These are phyloP conservation scores for Diplodus sargus DNA, from an alignment of 2,797 vertebrate species.

Conservation along the genomic window DNA sequence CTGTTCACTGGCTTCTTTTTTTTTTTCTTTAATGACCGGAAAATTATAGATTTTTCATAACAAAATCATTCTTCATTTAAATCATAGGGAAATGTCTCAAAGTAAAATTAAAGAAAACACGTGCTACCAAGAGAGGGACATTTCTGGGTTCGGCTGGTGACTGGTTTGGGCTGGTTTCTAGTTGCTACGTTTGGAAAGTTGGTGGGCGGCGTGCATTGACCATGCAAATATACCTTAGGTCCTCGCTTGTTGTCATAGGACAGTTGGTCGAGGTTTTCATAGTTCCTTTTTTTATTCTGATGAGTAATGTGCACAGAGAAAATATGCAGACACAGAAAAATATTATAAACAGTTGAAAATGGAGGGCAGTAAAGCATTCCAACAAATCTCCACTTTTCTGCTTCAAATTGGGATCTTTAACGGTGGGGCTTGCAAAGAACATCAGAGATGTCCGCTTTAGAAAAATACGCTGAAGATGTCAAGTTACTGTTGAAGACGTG, in stretches of 20 bases:
- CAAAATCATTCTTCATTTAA: conserved; percentile 86
- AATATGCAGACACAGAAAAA: conserved; percentile 99
- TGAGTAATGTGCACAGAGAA: conserved; percentile 99
- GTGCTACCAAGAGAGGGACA: conserved; percentile 91
- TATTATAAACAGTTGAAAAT: conserved; percentile 99
- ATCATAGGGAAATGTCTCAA: conserved; percentile 86
- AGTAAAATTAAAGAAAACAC: conserved; percentile 87
- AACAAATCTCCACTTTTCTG: conserved; percentile 97
- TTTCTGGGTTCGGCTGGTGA: conserved; percentile 88
- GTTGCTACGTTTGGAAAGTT: conserved; percentile 97
- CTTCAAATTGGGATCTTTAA: conserved; percentile 93
- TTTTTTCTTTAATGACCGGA: conserved; percentile 69
- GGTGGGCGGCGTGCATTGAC: conserved; percentile 99
- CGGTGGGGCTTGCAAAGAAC: conserved; percentile 95
- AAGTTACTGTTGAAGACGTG: not conserved
- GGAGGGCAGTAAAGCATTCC: conserved; percentile 99
- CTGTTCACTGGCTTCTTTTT: conserved; percentile 69
- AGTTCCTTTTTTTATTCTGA: conserved; percentile 99
- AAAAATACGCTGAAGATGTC: not conserved
- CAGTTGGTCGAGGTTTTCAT: conserved; percentile 99
- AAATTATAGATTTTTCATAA: conserved; percentile 84
- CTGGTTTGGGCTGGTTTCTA: conserved; percentile 90
- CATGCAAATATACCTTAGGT: conserved; percentile 99
- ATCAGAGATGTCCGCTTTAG: conserved; percentile 66
- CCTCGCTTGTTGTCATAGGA: conserved; percentile 99